Evolutionary conservation across 2,888 invertebrate genomes (phyloP).

Genomic region (Aspidapion aeneum): DNA sequence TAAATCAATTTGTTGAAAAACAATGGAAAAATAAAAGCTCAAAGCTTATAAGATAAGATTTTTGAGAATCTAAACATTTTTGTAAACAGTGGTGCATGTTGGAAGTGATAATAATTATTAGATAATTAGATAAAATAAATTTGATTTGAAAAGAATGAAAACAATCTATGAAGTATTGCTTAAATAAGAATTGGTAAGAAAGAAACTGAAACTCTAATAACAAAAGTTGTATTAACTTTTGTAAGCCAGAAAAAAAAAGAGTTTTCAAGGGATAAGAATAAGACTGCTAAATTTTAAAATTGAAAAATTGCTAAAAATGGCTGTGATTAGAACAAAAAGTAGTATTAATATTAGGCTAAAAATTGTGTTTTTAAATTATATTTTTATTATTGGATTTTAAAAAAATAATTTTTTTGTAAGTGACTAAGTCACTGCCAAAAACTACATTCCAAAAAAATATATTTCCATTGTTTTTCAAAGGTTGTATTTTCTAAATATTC

Average conservation of each 20-base stretch:
- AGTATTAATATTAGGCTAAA: neutral
- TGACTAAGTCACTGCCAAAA: neutral
- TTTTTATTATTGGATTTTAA: neutral
- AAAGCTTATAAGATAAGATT: too few species aligned
- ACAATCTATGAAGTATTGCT: too few species aligned
- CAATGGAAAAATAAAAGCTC: neutral
- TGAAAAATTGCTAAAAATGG: neutral
- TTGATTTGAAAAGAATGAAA: too few species aligned
- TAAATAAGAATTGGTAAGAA: too few species aligned
- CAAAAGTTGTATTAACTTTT: too few species aligned
- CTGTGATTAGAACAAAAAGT: neutral
- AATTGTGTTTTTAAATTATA: neutral
- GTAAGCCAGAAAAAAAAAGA: too few species aligned
- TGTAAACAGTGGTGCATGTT: too few species aligned
- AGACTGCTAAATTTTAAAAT: neutral
- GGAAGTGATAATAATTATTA: too few species aligned
- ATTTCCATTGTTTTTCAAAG: neutral
- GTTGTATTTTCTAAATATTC: neutral
- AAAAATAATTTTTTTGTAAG: neutral
- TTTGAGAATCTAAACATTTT: too few species aligned
- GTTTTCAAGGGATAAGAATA: too few species aligned
- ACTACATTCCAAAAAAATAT: neutral
- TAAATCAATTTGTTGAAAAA: neutral
- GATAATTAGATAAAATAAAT: too few species aligned
- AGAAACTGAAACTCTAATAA: too few species aligned